phyloP scores from a whole-genome alignment of 2,113 vertebrate genomes.

The Camelus dromedarius region DNA sequence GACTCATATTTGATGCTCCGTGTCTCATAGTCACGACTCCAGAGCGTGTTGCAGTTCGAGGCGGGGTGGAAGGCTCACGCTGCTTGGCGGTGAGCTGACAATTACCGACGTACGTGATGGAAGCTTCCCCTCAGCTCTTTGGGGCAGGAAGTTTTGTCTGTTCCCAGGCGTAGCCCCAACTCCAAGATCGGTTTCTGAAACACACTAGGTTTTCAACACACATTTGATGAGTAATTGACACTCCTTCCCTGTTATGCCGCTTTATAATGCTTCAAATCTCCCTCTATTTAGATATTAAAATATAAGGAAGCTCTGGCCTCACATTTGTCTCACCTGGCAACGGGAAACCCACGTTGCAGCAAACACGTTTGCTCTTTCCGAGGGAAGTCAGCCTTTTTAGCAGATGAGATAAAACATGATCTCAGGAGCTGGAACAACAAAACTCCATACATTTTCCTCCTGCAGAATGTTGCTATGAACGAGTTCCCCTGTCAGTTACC shows the following conservation, averaged over 20 bases:
- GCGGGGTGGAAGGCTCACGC: accelerated
- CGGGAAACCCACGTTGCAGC: not conserved
- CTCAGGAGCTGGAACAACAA: not conserved
- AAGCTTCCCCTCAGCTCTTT: not conserved
- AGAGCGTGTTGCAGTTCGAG: too few species aligned
- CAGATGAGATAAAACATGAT: not conserved
- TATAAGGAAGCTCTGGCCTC: not conserved
- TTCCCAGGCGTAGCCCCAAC: not conserved
- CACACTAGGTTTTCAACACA: not conserved
- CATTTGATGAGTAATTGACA: not conserved
- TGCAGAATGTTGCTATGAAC: not conserved
- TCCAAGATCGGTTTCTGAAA: not conserved
- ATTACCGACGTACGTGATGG: accelerated
- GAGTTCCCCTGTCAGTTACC: not conserved
- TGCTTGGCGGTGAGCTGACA: not conserved
- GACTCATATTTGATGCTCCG: accelerated
- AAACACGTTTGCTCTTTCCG: not conserved
- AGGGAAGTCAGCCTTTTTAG: constrained; percentile 8
- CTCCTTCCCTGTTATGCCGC: not conserved
- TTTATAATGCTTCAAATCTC: not conserved
- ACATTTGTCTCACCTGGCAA: not conserved
- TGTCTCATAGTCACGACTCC: accelerated
- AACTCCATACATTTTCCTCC: not conserved
- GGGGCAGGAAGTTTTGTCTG: not conserved
- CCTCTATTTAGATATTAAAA: not conserved